A percentile compares a stretch with the other conserved stretches of the same genome.
Conservation (phyloP, 2,113 vertebrate species). For the Nannobrachium achirus region DNA sequence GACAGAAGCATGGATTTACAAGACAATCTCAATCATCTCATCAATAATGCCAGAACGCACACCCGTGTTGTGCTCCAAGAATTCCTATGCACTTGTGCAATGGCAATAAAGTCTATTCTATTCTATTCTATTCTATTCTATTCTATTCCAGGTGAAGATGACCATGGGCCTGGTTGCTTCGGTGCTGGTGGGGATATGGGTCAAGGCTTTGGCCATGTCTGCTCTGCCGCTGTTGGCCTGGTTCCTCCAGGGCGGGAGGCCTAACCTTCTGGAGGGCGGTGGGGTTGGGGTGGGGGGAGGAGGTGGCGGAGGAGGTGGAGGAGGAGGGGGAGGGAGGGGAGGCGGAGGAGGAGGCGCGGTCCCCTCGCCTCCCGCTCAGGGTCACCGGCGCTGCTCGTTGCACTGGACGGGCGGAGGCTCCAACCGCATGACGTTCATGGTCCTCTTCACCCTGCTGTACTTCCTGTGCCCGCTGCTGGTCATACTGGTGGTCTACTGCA, state of each 20-base stretch:
- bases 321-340: background rate
- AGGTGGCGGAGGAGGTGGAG: constrained; percentile 7
- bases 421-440: constrained; percentile 91
- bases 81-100: too few relatives aligned
- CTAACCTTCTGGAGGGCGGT: constrained; percentile 63
- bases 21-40: too few relatives aligned
- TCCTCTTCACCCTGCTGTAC: constrained; percentile 91
- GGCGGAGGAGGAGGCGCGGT: constrained; percentile 44
- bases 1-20: too few relatives aligned
- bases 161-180: constrained; percentile 90
- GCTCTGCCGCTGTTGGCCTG: constrained; percentile 90
- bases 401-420: constrained; percentile 89
- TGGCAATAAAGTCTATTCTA: too few relatives aligned
- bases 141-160: too few relatives aligned
- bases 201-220: constrained; percentile 94
- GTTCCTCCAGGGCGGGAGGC: constrained; percentile 80
- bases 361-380: constrained; percentile 51
- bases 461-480: constrained; percentile 93
- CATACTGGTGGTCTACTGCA: constrained; percentile 96
- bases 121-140: too few relatives aligned
- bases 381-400: constrained; percentile 87
- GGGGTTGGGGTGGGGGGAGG: constrained; percentile 42
- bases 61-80: too few relatives aligned
- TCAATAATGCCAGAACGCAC: too few relatives aligned
- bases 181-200: constrained; percentile 92